Base-by-base conservation (phyloP, 2,888 invertebrate species). In the Enchytraeus crypticus region DNA sequence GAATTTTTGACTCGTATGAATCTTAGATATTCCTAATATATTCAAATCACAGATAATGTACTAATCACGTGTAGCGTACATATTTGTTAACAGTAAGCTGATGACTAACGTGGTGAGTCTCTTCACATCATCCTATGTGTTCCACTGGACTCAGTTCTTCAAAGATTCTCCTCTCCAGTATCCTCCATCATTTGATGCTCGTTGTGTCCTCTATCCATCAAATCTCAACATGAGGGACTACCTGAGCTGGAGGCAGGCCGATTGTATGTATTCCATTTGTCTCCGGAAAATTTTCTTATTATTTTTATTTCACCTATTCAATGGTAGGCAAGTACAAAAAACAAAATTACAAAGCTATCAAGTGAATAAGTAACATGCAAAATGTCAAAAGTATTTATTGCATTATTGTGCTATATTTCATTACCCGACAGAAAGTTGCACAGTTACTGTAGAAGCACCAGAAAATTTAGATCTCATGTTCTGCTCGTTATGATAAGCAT, bases 181-280 rank as follows among this genome's bases (percentile, higher is more conserved):
- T 81, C 90, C 93, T 0, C 96, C 96, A 4, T 84, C 87, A n/a
- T 97, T 97, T 81, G 96, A 97, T 82, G 90, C 89, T 0, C 83
- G 96, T 62, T 82, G 89, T 43, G 85, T 96, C 5, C 67, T 92
- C 29, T 96, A 96, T 81, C 95, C 96, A 0, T 85, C 86, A 5
- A 87, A 91, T 75, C 83, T 87, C 71, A 92, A 90, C 79, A 80
- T 97, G 45, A 84, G 71, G 49, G 79, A 79, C 66, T 79, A 79
- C 65, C 72, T 79, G 57, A 74, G 75, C 60, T 79, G 79, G 79
- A 65, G 79, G 64, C 79, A 79, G 60, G 78, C 76, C 51, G 77
- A 77, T 63, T 78, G 77, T 77, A 67, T 73, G 75, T 71, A 18
- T 23, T 29, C 21, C 4, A 51, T 59, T 14, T 27, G 30, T 11